A percentile compares a stretch with the other conserved stretches of the same genome.
Conservation (phyloP, 2,113 vertebrate genomes). For the Megalops atlanticus region DNA sequence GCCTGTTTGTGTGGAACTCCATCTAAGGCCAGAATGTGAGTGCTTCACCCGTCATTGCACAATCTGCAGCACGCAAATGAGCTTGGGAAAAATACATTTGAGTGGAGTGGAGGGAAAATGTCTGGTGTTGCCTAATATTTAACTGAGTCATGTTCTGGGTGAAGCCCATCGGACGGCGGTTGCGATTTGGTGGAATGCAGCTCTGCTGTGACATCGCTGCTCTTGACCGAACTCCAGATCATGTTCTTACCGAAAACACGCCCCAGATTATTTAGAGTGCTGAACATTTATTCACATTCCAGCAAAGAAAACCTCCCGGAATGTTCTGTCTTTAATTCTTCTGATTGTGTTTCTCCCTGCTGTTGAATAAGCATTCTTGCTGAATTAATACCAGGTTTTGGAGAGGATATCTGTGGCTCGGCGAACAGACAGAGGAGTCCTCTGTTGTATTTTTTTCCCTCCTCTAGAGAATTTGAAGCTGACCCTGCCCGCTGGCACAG, state of each 20-base stretch:
- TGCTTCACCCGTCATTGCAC: too few species aligned
- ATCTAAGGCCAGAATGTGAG: too few species aligned
- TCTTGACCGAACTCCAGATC: background rate
- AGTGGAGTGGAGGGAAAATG: too few species aligned
- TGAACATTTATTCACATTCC: background rate
- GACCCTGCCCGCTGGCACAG: background rate
- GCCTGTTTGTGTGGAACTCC: too few species aligned
- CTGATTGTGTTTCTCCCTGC: background rate
- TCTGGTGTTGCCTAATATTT: too few species aligned
- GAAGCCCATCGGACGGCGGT: too few species aligned
- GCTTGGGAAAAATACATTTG: too few species aligned
- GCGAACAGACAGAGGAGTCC: constrained; percentile 7
- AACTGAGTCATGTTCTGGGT: too few species aligned
- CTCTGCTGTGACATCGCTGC: background rate
- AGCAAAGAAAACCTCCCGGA: background rate
- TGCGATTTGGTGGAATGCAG: too few species aligned
- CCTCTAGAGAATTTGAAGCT: background rate
- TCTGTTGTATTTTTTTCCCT: background rate
- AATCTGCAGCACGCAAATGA: too few species aligned
- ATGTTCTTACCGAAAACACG: background rate
- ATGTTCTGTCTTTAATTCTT: background rate
- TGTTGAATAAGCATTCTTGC: constrained; percentile 5
- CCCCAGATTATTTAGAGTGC: background rate
- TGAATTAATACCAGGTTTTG: constrained; percentile 10
- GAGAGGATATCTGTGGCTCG: background rate